A percentile compares a stretch with the other conserved stretches of the same genome.
Conservation (phyloP, 2,888 invertebrate species). For the Minunthozetes semirufus region DNA sequence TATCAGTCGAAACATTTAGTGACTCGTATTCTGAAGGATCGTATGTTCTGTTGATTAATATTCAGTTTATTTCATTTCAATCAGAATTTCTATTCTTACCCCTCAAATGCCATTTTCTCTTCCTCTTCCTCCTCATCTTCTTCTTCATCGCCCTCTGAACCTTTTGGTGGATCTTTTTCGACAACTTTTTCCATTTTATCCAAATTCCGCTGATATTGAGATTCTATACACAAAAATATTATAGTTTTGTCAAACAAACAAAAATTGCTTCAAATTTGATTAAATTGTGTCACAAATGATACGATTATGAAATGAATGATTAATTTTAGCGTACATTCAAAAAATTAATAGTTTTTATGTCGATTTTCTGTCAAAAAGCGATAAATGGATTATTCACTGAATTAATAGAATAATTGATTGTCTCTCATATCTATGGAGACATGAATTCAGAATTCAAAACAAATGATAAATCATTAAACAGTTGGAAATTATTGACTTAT, state of each 20-base stretch:
- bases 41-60: constrained; percentile 52
- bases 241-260: not conserved
- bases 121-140: constrained; percentile 42
- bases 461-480: not conserved
- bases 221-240: not conserved
- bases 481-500: too few relatives aligned
- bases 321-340: too few relatives aligned
- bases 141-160: constrained; percentile 37
- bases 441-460: constrained; percentile 3
- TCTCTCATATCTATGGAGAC: too few relatives aligned
- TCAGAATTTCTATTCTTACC: constrained; percentile 31
- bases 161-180: not conserved
- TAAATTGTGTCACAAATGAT: too few relatives aligned
- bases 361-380: too few relatives aligned
- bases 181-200: constrained; percentile 1
- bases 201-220: constrained; percentile 37
- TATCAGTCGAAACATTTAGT: constrained; percentile 70
- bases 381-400: not conserved
- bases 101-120: constrained; percentile 39
- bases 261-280: not conserved
- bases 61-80: not conserved
- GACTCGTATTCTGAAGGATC: constrained; percentile 76
- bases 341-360: too few relatives aligned
- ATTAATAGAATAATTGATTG: not conserved
- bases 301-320: too few relatives aligned